Evolutionary conservation across 2,113 vertebrate genomes (phyloP), one percentile per base, ranked within the genome.

Genomic region (Chroicocephalus ridibundus): DNA sequence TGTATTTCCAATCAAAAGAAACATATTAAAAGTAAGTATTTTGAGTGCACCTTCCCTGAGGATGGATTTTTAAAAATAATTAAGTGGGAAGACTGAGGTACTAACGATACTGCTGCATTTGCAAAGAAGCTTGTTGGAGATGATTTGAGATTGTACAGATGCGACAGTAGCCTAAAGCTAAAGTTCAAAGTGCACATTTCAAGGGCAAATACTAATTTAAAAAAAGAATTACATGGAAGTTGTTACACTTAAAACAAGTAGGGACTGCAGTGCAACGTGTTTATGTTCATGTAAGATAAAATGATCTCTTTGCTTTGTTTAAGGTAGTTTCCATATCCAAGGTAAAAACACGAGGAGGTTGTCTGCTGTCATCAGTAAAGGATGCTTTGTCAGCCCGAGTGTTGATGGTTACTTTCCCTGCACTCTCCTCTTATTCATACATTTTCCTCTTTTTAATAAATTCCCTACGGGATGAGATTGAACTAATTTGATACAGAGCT

Each of bases 101-200:
- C 89, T 96, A 46, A 96, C 92, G 81, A 89, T 82, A 71, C 79
- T 47, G 34, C 51, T 83, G 10, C 64, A 78, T 93, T 94, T 86
- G 66, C 57, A 80, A 93, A 79, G 79, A 52, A 83, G 38, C 86
- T 91, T 79, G 64, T 38, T 85, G 81, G 74, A 72, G 54, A 34
- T 88, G n/a, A 88, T 76, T 88, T 84, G 68, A 78, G 40, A 62
- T 52, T 79, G 55, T 62, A 66, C 91, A 91, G 65, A 81, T 68
- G 88, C 81, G 65, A 11, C 11, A 47, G 72, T 51, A 93, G 90
- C 93, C 93, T 94, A 83, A 52, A 95, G 93, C 81, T 96, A 4
- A 96, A 95, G 86, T 94, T 96, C 83, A 89, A 40, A 95, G 88
- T 92, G 66, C 88, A 83, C 44, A 6, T 95, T 97, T 93, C 80